Base-by-base conservation (phyloP, 2,113 vertebrate species). In the Apistogramma diplotaenia region DNA sequence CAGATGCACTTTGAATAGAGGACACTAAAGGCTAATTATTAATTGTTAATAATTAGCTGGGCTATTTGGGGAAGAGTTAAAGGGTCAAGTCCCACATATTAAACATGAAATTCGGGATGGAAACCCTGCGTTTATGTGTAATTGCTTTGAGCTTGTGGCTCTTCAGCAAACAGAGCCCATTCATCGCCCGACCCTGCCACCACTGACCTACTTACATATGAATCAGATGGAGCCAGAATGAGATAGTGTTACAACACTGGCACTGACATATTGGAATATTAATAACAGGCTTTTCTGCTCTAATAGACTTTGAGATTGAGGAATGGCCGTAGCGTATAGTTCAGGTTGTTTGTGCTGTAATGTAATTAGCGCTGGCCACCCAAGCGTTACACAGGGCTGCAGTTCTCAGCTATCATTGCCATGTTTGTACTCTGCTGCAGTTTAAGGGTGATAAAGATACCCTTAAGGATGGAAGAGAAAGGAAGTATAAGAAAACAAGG, bases 121-220 rank as follows among this genome's bases (percentile, higher is more conserved):
- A 83, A 78, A 37, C 40, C 23, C 15, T 1, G 31, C 78, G 83
- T 82, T 74, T 53, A 76, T 73, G 76, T 83, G 81, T 94, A 91
- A 93, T 93, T 90, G 88, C 91, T 87, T 59, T 72, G 87, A 89
- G 88, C 88, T 89, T 43, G 76, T 78, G 85, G 88, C 84, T 85
- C 74, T 89, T 43, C 18, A 9, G 74, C 85, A 74, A 85, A 87
- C 79, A 86, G 86, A 84, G 85, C 53, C 87, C 87, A 87, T 93
- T 92, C 89, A 91, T 83, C 57, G 80, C 70, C 61, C 19, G 78
- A 78, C 82, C 83, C 85, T 57, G 81, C 57, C 86, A 82, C 89
- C 83, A 55, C 82, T 92, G 94, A 92, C 93, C 94, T 89, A 93
- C 93, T 93, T 95, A 62, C 92, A 94, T 92, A 89, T 27, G 76